phyloP scores from a whole-genome alignment of 2,797 vertebrate genomes.

The Bradypus variegatus region DNA sequence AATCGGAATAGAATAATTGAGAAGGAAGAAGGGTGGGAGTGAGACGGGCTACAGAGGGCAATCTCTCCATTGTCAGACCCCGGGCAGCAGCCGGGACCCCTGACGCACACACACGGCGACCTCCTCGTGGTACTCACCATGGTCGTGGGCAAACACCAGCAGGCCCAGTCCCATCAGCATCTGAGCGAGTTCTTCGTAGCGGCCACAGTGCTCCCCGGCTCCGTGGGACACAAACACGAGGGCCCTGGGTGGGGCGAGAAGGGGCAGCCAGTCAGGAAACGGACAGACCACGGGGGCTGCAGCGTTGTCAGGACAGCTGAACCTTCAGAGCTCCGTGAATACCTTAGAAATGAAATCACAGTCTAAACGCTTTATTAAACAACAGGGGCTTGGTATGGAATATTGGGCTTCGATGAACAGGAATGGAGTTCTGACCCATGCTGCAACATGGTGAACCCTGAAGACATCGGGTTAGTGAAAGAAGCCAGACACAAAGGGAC shows the following conservation, averaged over 20 bases:
- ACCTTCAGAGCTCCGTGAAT: background rate
- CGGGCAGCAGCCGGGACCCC: background rate
- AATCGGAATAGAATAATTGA: background rate
- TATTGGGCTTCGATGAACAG: background rate
- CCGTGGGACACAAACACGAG: slow-evolving; percentile 90
- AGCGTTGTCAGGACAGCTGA: background rate
- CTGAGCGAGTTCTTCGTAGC: slow-evolving; percentile 88
- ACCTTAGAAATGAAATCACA: accelerated
- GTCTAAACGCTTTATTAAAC: background rate
- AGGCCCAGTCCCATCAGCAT: slow-evolving; percentile 82
- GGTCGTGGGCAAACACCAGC: slow-evolving; percentile 93
- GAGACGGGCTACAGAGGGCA: background rate
- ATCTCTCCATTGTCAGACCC: background rate
- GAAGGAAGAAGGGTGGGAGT: background rate
- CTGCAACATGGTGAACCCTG: too few species aligned
- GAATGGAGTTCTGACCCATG: background rate
- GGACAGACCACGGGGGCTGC: accelerated
- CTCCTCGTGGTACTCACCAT: slow-evolving; percentile 83
- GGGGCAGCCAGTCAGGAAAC: background rate
- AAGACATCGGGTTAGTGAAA: too few species aligned
- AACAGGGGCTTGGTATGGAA: background rate
- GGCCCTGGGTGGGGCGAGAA: slow-evolving; percentile 76
- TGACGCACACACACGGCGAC: background rate
- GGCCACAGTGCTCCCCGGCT: slow-evolving; percentile 90
- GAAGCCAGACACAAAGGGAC: too few species aligned